Evolutionary conservation across 2,797 vertebrate species (phyloP), one percentile per base, ranked within the genome.

Genomic region (Chaunax sp.): DNA sequence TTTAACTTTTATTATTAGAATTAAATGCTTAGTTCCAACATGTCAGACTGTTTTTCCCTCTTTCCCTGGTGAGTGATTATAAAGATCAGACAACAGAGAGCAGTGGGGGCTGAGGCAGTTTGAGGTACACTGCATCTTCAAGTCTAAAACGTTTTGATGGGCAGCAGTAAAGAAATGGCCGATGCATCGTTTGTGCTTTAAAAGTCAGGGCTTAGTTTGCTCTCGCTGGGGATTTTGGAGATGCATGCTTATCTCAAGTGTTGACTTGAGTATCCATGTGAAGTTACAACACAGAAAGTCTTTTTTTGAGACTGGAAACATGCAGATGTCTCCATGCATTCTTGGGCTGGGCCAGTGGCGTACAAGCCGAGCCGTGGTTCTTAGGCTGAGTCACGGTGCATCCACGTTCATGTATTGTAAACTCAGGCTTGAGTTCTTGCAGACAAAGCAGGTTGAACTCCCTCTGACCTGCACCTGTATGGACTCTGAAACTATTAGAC

Each of bases 371-470:
- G 6, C 47, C 15, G 47, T 16, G 0, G 1, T 12, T n/a, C 16
- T n/a, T 16, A 26, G 23, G 28, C 40, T 41, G 25, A 45, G 22
- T 19, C 12, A 19, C 11, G 33, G 6, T 35, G 33, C 33, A 35
- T 35, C 33, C 9, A 35, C 9, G 7, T 2, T 11, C n/a, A 54
- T 10, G 14, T 30, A 11, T n/a, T 16, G 30, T 40, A 23, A n/a
- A 7, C 14, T 25, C 19, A 41, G 37, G 40, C 35, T 4, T 20
- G 6, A 15, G 23, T 9, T 56, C 12, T 20, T 37, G 22, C 15
- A 15, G 41, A 45, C 30, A 46, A 46, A 59, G 37, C 35, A 56
- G 19, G n/a, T 10, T 73, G 45, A 80, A 74, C 71, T 71, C 62
- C 63, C 12, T 6, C 61, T 64, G 70, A 75, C 47, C 70, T 57